Base-by-base conservation (phyloP, 2,888 invertebrate genomes). In the Sipunculus nudus region DNA sequence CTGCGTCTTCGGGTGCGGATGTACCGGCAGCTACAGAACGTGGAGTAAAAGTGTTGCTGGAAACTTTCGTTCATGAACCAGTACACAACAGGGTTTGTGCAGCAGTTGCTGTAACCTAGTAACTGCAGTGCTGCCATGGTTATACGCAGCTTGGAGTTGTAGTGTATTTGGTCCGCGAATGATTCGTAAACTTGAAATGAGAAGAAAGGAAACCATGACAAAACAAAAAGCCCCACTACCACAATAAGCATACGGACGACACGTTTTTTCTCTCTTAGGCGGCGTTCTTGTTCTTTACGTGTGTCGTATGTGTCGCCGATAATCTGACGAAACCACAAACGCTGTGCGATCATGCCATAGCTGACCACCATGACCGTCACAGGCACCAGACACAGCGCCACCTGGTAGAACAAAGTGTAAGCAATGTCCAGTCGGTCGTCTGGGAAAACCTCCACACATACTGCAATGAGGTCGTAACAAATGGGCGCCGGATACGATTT, bases 31-130 rank as follows among this genome's bases (percentile, higher is more conserved):
- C 25, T 16, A 46, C 56, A 56, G 21, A 56, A 21, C 28, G 39
- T 26, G 21, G 47, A 48, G 47, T 52, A 43, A 50, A 76, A 72
- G 54, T 75, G 70, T 48, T 67, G 62, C 61, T 74, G 74, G 59
- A 79, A 79, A 43, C 63, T 71, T 26, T 72, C 71, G 66, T 77
- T 78, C n/a, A 78, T 53, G 65, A 78, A 77, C 25, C 76, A 76
- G 64, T 78, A 79, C 31, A 78, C 68, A 19, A 78, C 68, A 1
- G 78, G 78, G 59, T 79, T 79, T 13, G 73, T 67, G 56, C 74
- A 74, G 53, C 72, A 72, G 58, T 75, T 78, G 54, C 69, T 70
- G 66, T 78, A 78, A 23, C 77, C 78, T 25, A 75, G 62, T 31
- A 78, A 59, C 58, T 78, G 76, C 21, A 77, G 47, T 21, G 74